Conservation (phyloP, 1,140 invertebrate species). For the Hydropsyche tenuis region DNA sequence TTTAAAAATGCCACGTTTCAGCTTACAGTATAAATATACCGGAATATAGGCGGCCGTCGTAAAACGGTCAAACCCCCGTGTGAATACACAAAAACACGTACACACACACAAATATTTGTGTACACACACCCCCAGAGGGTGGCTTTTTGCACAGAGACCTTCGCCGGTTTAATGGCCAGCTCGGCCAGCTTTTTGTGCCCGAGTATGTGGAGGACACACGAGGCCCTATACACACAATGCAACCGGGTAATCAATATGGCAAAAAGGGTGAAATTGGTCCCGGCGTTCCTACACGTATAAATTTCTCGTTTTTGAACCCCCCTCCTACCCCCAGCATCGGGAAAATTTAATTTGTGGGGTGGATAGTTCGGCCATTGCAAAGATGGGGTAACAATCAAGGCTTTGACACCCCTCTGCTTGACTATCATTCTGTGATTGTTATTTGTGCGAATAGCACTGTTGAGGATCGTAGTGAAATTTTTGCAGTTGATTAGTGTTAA, state of each 20-base stretch:
- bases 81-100: not conserved
- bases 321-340: slow-evolving; percentile 19
- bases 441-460: slow-evolving; percentile 36
- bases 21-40: slow-evolving; percentile 2
- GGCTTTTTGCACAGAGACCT: slow-evolving; percentile 16
- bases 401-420: slow-evolving; percentile 14
- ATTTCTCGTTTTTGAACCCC: slow-evolving; percentile 36
- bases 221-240: slow-evolving; percentile 15
- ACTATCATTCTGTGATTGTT: slow-evolving; percentile 42
- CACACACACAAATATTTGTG: not conserved
- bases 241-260: slow-evolving; percentile 37
- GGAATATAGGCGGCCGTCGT: not conserved
- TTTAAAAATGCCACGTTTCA: slow-evolving; percentile 13
- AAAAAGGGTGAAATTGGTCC: slow-evolving; percentile 34
- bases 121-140: not conserved
- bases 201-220: not conserved
- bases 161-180: slow-evolving; percentile 22
- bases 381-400: slow-evolving; percentile 35
- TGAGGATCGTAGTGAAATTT: too few species aligned
- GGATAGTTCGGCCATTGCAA: slow-evolving; percentile 18
- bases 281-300: slow-evolving; percentile 35
- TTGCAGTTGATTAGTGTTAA: too few species aligned
- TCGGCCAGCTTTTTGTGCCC: slow-evolving; percentile 25
- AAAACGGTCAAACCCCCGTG: slow-evolving; percentile 4
- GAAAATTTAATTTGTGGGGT: slow-evolving; percentile 47